A percentile compares a stretch with the other conserved stretches of the same genome.
Conservation (phyloP, 2,113 vertebrate species). For the Tragulus kanchil region DNA sequence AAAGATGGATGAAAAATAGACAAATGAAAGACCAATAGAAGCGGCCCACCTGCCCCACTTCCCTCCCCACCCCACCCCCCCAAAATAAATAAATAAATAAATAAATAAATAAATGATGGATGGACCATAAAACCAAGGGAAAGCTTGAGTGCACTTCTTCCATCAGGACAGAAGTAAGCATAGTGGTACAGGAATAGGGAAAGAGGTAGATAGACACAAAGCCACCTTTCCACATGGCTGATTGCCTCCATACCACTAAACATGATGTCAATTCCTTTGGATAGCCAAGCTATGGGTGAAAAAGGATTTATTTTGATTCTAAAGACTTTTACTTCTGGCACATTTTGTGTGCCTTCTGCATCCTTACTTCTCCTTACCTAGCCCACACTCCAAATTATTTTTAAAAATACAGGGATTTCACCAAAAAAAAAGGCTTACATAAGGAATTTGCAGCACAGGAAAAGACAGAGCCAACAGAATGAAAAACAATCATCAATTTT, state of each 20-base stretch:
- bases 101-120: neutral
- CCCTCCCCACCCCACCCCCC: too few species aligned
- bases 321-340: neutral
- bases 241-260: neutral
- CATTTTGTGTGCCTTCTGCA: neutral
- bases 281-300: neutral
- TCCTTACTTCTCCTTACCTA: slow-evolving; percentile 3
- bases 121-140: neutral
- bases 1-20: too few species aligned
- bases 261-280: neutral
- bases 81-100: too few species aligned
- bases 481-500: slow-evolving; percentile 29
- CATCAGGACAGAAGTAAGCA: neutral
- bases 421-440: slow-evolving; percentile 45
- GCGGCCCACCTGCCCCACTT: too few species aligned
- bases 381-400: neutral
- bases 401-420: slow-evolving; percentile 60
- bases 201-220: neutral
- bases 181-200: neutral
- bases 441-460: slow-evolving; percentile 70
- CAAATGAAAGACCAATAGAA: too few species aligned
- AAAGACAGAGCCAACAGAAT: slow-evolving; percentile 69
- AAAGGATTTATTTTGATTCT: neutral
- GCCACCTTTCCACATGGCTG: neutral
- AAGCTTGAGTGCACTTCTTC: neutral